Evolutionary conservation across 2,113 vertebrate species (phyloP).

Genomic region (Triplophysa rosa): DNA sequence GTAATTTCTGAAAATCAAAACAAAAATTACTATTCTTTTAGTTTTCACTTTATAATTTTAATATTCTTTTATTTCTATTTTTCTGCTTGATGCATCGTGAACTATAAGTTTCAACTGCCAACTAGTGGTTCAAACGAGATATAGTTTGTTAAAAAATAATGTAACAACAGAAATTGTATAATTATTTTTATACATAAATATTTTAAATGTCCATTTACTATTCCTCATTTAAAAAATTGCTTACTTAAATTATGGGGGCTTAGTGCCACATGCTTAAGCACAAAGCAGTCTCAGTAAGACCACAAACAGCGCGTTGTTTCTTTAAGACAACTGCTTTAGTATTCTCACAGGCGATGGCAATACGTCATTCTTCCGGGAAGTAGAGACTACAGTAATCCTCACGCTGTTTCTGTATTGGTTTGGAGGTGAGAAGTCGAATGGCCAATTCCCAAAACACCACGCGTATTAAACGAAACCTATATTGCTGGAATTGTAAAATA

Average conservation of each 20-base stretch:
- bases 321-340: conserved; percentile 36
- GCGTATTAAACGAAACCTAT: conserved; percentile 9
- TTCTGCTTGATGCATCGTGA: neutral
- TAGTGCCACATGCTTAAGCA: neutral
- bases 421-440: conserved; percentile 7
- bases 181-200: no score
- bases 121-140: neutral
- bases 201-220: neutral
- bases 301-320: conserved; percentile 15
- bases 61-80: neutral
- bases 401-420: neutral
- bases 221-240: neutral
- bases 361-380: conserved; percentile 74
- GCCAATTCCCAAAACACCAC: conserved; percentile 45
- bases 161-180: neutral
- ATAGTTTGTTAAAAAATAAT: neutral
- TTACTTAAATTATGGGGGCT: neutral
- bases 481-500: neutral
- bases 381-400: conserved; percentile 15
- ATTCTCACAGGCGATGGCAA: conserved; percentile 24
- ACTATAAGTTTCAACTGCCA: neutral
- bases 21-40: neutral
- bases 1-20: neutral
- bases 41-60: neutral
- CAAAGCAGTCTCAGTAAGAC: neutral